Evolutionary conservation across 2,888 invertebrate species (phyloP).

Genomic region (Netelia fuscicornis): DNA sequence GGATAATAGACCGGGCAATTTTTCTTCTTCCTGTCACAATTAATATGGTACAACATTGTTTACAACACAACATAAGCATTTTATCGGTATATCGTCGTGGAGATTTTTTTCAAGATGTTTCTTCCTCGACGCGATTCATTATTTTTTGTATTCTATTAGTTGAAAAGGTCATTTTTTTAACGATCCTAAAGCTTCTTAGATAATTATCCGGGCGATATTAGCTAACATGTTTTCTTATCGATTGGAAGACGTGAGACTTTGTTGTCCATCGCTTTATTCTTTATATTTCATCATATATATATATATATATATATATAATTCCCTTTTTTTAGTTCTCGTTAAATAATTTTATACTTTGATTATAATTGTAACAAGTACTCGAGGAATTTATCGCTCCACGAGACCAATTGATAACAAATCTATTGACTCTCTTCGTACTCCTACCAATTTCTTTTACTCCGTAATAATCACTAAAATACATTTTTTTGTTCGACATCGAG

Average conservation of each 20-base stretch:
- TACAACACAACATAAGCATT: constrained; percentile 77
- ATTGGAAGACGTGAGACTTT: constrained; percentile 83
- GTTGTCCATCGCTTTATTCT: constrained; percentile 74
- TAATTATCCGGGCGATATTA: constrained; percentile 41
- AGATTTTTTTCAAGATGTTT: constrained; percentile 65
- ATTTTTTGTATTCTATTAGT: constrained; percentile 35
- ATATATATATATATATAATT: background rate
- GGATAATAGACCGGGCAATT: constrained; percentile 80
- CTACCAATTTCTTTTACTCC: constrained; percentile 69
- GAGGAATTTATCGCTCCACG: constrained; percentile 56
- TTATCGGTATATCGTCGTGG: constrained; percentile 55
- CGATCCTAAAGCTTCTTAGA: constrained; percentile 22
- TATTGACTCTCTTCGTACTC: constrained; percentile 71
- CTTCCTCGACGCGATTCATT: constrained; percentile 20
- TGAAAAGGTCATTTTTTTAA: constrained; percentile 29
- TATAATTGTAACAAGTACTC: constrained; percentile 73
- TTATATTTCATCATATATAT: constrained; percentile 43
- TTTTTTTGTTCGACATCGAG: background rate
- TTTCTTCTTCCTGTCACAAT: constrained; percentile 76
- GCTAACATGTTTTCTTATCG: constrained; percentile 70
- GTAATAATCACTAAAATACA: constrained; percentile 8
- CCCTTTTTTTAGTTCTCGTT: constrained; percentile 62
- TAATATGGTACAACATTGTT: constrained; percentile 75
- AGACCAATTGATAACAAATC: constrained; percentile 72
- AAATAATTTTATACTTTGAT: constrained; percentile 74